Evolutionary conservation across 2,113 vertebrate genomes (phyloP).

Genomic region (Xiphophorus hellerii): DNA sequence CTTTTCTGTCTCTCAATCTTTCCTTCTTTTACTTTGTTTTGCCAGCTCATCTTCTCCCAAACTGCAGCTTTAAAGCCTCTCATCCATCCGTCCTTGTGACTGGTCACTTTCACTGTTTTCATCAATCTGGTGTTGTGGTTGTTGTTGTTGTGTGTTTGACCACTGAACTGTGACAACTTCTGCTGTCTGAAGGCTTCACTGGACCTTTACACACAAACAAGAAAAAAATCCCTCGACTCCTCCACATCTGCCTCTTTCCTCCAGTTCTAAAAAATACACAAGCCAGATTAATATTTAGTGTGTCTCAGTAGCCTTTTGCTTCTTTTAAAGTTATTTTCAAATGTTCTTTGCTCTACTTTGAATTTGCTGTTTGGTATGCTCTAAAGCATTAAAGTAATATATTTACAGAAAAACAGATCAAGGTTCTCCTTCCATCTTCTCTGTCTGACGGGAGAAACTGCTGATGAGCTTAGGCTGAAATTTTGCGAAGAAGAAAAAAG

Average conservation of each 20-base stretch:
- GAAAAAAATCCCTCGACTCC: slow-evolving; percentile 20
- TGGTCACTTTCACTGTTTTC: slow-evolving; percentile 50
- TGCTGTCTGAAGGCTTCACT: slow-evolving; percentile 71
- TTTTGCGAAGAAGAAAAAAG: slow-evolving; percentile 29
- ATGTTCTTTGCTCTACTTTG: slow-evolving; percentile 2
- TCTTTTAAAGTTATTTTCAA: slow-evolving; percentile 19
- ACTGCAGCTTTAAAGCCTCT: slow-evolving; percentile 44
- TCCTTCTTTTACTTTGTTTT: slow-evolving; percentile 9
- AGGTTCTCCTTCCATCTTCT: slow-evolving; percentile 18
- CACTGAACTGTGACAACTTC: slow-evolving; percentile 47
- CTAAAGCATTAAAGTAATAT: slow-evolving; percentile 13
- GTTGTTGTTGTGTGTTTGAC: slow-evolving; percentile 56
- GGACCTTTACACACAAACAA: slow-evolving; percentile 70
- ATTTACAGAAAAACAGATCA: slow-evolving; percentile 21
- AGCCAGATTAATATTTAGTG: slow-evolving; percentile 14
- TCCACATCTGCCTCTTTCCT: slow-evolving; percentile 53
- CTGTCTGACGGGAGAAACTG: slow-evolving; percentile 36
- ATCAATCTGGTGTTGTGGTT: slow-evolving; percentile 54
- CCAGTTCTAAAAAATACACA: slow-evolving; percentile 38
- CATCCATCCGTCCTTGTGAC: slow-evolving; percentile 53
- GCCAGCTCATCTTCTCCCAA: slow-evolving; percentile 22
- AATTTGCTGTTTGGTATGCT: slow-evolving; percentile 12
- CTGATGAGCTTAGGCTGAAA: slow-evolving; percentile 15
- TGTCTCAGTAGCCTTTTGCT: neutral
- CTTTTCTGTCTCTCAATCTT: slow-evolving; percentile 1